Percentiles rank a stretch among this genome's conserved stretches.
These are phyloP conservation scores for Amiota communis DNA, from an alignment of 2,888 invertebrate genomes.

Conservation along the genomic window DNA sequence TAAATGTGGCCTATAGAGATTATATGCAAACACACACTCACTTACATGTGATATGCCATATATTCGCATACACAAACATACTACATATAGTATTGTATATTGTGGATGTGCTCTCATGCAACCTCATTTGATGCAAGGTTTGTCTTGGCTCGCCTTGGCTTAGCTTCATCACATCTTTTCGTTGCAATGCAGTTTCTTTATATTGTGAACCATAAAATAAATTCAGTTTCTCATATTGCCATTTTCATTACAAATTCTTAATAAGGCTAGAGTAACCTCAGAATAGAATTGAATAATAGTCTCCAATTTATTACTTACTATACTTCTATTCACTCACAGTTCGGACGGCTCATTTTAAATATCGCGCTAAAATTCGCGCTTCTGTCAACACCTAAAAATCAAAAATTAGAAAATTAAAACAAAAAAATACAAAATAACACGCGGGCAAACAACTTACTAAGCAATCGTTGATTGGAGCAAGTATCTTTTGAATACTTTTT, in stretches of 20 bases:
- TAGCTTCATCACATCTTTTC: not conserved
- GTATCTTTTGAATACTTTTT: not conserved
- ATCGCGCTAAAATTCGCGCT: conserved; percentile 46
- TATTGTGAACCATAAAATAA: not conserved
- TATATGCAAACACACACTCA: conserved; percentile 42
- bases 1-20: conserved; percentile 70
- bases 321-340: no score
- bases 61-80: not conserved
- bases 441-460: not conserved
- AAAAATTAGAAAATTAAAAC: not conserved
- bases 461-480: not conserved
- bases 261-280: no score
- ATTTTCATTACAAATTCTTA: no score
- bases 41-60: no score
- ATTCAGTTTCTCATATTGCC: no score
- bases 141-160: not conserved
- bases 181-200: not conserved
- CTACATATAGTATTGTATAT: not conserved
- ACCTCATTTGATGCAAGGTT: not conserved
- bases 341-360: conserved; percentile 5
- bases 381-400: conserved; percentile 42
- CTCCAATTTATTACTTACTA: no score
- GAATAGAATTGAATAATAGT: no score
- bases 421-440: not conserved
- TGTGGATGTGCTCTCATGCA: not conserved